Conservation (phyloP, 1,140 invertebrate species). For the Lerema accius region DNA sequence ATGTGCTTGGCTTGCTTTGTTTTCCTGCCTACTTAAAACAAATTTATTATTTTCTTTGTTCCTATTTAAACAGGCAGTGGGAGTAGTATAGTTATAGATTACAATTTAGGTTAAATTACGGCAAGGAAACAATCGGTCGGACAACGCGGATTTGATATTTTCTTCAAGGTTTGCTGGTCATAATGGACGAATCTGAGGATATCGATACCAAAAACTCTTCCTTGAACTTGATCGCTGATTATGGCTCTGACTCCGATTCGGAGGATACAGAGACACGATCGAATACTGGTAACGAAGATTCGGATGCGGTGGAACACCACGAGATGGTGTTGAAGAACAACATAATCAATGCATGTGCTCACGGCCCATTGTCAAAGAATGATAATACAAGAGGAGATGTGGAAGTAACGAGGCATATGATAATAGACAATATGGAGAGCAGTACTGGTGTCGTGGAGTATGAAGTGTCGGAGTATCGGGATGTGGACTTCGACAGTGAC, state of each 20-base stretch:
- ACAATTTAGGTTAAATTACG: neutral
- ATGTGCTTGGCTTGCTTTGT: no score
- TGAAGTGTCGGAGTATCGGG: conserved; percentile 70
- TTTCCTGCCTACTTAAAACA: conserved; percentile 1
- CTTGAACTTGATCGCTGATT: conserved; percentile 72
- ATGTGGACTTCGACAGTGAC: conserved; percentile 63
- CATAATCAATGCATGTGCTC: conserved; percentile 78
- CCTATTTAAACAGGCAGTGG: neutral
- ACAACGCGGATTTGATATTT: conserved; percentile 23
- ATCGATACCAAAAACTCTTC: conserved; percentile 32
- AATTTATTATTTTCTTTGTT: conserved; percentile 2
- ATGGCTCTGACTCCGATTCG: conserved; percentile 74
- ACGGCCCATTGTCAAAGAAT: conserved; percentile 65
- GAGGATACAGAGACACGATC: conserved; percentile 64
- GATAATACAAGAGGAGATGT: conserved; percentile 39
- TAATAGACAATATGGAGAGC: conserved; percentile 69
- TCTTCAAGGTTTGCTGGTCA: conserved; percentile 15
- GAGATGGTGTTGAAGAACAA: conserved; percentile 80
- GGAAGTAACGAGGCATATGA: conserved; percentile 65
- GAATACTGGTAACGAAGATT: conserved; percentile 66
- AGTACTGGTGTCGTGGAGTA: conserved; percentile 60
- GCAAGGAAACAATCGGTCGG: neutral
- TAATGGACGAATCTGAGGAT: conserved; percentile 29
- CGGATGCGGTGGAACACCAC: conserved; percentile 68
- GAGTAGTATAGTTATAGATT: neutral